A percentile compares a stretch with the other conserved stretches of the same genome.
Evolutionary conservation across 2,797 vertebrate species (phyloP).

Genomic region (Lacerta viridis): DNA sequence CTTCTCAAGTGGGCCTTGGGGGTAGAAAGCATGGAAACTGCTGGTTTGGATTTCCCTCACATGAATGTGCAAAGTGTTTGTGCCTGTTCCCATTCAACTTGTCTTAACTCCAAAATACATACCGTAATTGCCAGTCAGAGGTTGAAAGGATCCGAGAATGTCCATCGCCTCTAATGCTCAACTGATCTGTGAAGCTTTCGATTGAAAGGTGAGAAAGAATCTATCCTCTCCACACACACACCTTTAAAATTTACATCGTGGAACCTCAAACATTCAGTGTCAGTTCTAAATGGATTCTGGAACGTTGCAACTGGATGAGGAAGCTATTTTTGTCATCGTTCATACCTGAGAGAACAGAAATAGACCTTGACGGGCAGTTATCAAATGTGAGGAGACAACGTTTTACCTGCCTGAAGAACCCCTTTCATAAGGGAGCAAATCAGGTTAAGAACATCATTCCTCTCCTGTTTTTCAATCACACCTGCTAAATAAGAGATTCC

Average conservation of each 20-base stretch:
- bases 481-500: background rate
- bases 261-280: background rate
- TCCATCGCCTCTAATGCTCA: background rate
- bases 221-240: too few relatives aligned
- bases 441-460: background rate
- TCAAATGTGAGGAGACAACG: constrained; percentile 27
- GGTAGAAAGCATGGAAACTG: too few relatives aligned
- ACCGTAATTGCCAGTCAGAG: background rate
- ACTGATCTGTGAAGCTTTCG: background rate
- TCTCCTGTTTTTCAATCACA: background rate
- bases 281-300: background rate
- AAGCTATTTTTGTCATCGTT: constrained; percentile 32
- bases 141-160: background rate
- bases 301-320: background rate
- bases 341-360: constrained; percentile 25
- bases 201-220: background rate
- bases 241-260: background rate
- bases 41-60: too few relatives aligned
- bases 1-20: too few relatives aligned
- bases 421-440: constrained; percentile 31
- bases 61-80: too few relatives aligned
- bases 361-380: constrained; percentile 11
- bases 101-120: too few relatives aligned
- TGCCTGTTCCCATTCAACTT: too few relatives aligned
- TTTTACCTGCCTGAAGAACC: constrained; percentile 19